phyloP scores from a whole-genome alignment of 2,888 invertebrate species.

The Lasioglossum zephyrum region DNA sequence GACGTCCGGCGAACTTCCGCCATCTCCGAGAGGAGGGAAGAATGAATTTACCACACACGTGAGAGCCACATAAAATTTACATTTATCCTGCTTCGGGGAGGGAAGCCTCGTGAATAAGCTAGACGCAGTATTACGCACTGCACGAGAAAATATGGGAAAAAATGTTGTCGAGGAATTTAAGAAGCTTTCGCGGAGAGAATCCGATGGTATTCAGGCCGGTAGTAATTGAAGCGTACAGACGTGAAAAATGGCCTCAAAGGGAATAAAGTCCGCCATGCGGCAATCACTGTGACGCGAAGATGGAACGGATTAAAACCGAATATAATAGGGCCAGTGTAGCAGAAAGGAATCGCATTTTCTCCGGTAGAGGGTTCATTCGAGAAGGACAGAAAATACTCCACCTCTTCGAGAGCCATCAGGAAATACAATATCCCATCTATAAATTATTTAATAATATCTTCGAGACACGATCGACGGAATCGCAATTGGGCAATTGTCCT shows the following conservation, averaged over 20 bases:
- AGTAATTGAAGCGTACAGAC: not conserved
- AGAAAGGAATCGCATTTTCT: not conserved
- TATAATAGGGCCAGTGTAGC: not conserved
- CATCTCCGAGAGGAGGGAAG: not conserved
- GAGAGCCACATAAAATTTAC: not conserved
- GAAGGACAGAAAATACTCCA: not conserved
- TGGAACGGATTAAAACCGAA: conserved; percentile 14
- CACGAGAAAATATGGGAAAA: not conserved
- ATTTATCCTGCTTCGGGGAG: too few relatives aligned
- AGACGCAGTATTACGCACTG: not conserved
- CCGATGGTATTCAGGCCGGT: not conserved
- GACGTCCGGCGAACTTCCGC: conserved; percentile 1
- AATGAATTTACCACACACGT: not conserved
- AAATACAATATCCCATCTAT: not conserved
- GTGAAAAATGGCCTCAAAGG: conserved; percentile 2
- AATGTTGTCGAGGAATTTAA: too few relatives aligned
- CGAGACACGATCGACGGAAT: not conserved
- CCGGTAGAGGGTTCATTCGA: not conserved
- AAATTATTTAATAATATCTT: not conserved
- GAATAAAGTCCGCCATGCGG: not conserved
- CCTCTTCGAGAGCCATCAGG: too few relatives aligned
- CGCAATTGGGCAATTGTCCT: not conserved
- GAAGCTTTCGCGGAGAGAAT: not conserved
- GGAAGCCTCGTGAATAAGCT: not conserved
- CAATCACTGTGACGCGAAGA: not conserved